phyloP scores from a whole-genome alignment of 2,888 invertebrate species.

The Microctonus hyperodae region DNA sequence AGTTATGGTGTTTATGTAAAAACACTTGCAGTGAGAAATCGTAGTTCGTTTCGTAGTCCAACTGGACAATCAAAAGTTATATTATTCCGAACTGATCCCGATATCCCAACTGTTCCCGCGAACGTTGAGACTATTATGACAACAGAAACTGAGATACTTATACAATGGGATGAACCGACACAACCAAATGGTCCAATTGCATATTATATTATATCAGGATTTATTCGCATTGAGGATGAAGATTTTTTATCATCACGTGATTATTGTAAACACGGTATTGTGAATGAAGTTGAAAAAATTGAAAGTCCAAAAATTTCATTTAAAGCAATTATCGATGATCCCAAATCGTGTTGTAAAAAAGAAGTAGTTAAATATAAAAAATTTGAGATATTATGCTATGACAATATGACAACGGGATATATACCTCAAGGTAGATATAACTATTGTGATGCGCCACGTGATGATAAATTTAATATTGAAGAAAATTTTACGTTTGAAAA shows the following conservation, averaged over 20 bases:
- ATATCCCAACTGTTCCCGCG: constrained; percentile 58
- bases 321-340: constrained; percentile 33
- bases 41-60: constrained; percentile 32
- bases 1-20: constrained; percentile 79
- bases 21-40: constrained; percentile 66
- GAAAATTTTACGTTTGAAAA: constrained; percentile 19
- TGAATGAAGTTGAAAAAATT: constrained; percentile 40
- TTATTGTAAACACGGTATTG: constrained; percentile 59
- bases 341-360: constrained; percentile 44
- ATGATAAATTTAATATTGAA: constrained; percentile 35
- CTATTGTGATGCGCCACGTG: constrained; percentile 44
- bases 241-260: constrained; percentile 55
- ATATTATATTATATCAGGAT: constrained; percentile 64
- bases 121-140: constrained; percentile 55
- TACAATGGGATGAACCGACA: constrained; percentile 71
- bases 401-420: constrained; percentile 45
- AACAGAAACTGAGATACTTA: constrained; percentile 61
- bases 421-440: constrained; percentile 45
- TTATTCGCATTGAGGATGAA: constrained; percentile 48
- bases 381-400: constrained; percentile 50
- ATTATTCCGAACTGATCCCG: constrained; percentile 50
- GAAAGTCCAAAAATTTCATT: constrained; percentile 38
- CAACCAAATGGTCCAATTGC: constrained; percentile 69
- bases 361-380: constrained; percentile 38
- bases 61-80: constrained; percentile 54